Evolutionary conservation across 2,888 invertebrate species (phyloP).

Genomic region (Eupithecia exiguata): DNA sequence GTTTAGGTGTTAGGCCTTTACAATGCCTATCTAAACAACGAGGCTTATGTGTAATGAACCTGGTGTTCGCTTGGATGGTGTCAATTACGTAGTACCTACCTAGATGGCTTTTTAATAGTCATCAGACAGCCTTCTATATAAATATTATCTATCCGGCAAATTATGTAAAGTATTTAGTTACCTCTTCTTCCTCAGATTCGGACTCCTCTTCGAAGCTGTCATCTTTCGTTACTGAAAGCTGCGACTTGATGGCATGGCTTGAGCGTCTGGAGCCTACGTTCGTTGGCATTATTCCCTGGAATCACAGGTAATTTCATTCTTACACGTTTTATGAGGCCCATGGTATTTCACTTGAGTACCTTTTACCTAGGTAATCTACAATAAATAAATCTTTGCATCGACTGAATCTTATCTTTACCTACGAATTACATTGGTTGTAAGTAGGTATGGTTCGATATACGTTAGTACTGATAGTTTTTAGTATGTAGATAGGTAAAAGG

Average conservation of each 20-base stretch:
- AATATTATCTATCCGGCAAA: background rate
- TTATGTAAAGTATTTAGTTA: conserved; percentile 47
- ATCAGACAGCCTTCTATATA: background rate
- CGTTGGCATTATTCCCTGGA: conserved; percentile 78
- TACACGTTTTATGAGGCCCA: background rate
- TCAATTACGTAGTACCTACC: background rate
- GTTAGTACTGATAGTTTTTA: background rate
- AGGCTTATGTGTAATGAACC: background rate
- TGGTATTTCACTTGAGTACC: background rate
- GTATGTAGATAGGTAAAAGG: background rate
- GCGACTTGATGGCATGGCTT: conserved; percentile 76
- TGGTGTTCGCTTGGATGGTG: too few species aligned
- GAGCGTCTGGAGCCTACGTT: conserved; percentile 78
- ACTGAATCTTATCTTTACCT: background rate
- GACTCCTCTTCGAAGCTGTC: conserved; percentile 82
- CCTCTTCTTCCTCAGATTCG: conserved; percentile 82
- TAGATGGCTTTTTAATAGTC: background rate
- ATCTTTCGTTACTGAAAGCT: conserved; percentile 79
- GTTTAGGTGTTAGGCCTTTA: background rate
- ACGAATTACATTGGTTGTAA: background rate
- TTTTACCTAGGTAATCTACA: background rate
- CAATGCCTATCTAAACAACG: background rate
- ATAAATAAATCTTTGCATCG: background rate
- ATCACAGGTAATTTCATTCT: conserved; percentile 11
- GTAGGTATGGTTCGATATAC: background rate